Percentiles rank a stretch among this genome's conserved stretches.
Evolutionary conservation across 2,797 vertebrate species (phyloP).

Genomic region (Galagoides demidoff): DNA sequence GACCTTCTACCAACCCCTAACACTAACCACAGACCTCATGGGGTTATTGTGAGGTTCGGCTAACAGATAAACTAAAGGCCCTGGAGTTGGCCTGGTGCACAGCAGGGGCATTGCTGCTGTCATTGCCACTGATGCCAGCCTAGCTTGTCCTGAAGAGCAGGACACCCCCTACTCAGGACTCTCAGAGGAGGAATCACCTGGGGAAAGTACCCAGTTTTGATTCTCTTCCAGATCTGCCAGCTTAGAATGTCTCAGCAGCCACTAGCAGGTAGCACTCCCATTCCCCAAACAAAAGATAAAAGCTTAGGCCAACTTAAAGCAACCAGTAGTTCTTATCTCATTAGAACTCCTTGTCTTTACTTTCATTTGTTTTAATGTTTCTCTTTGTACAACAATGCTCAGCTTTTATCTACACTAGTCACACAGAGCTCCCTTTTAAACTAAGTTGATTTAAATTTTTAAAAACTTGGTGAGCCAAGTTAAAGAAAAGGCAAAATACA

Average conservation of each 20-base stretch:
- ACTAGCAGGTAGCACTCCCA: accelerated
- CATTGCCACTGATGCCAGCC: neutral
- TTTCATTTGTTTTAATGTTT: neutral
- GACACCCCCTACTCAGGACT: accelerated
- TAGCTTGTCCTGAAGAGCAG: too few relatives aligned
- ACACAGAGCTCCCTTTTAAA: neutral
- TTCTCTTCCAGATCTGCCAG: neutral
- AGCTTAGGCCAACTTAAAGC: neutral
- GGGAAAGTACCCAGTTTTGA: too few relatives aligned
- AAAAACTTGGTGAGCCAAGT: neutral
- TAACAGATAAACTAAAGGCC: neutral
- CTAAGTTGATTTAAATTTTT: neutral
- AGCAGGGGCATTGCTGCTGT: neutral
- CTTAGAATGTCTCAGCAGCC: neutral
- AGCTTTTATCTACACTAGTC: neutral
- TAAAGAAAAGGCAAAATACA: neutral
- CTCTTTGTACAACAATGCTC: neutral
- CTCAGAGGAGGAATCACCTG: neutral
- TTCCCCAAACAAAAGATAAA: neutral
- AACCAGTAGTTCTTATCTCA: too few relatives aligned
- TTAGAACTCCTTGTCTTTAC: neutral
- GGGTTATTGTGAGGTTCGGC: neutral
- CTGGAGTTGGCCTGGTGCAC: neutral
- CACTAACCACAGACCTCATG: accelerated
- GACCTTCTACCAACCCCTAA: neutral